A percentile compares a stretch with the other conserved stretches of the same genome.
phyloP scores from a whole-genome alignment of 2,888 invertebrate genomes.

The Ptilodon capucinus region DNA sequence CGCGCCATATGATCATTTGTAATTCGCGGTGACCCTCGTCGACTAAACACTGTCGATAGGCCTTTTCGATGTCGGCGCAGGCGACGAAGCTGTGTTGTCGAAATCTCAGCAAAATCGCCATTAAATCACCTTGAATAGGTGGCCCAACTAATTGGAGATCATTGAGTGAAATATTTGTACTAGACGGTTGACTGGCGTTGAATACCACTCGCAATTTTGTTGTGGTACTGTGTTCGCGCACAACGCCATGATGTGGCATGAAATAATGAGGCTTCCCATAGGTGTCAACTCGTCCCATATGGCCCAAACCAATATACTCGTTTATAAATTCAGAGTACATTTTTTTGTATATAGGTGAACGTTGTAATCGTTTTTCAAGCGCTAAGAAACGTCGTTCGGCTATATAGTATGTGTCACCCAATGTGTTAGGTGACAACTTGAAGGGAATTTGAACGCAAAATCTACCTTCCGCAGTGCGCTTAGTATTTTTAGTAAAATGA shows the following conservation, averaged over 20 bases:
- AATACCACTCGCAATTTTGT: slow-evolving; percentile 18
- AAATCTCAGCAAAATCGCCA: slow-evolving; percentile 19
- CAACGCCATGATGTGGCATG: slow-evolving; percentile 6
- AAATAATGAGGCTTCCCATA: slow-evolving; percentile 3
- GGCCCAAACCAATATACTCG: slow-evolving; percentile 3
- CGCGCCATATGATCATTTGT: slow-evolving; percentile 21
- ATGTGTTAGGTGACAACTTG: slow-evolving; percentile 1
- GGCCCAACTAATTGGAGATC: slow-evolving; percentile 19
- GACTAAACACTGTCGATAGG: slow-evolving; percentile 10
- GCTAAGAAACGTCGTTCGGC: slow-evolving; percentile 8
- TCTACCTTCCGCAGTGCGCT: slow-evolving; percentile 3
- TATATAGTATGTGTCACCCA: slow-evolving; percentile 3
- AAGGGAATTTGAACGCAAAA: slow-evolving; percentile 10
- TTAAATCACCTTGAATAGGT: slow-evolving; percentile 19
- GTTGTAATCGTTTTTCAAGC: slow-evolving; percentile 9
- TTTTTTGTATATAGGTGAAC: slow-evolving; percentile 1
- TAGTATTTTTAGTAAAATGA: slow-evolving; percentile 1
- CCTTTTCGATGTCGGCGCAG: slow-evolving; percentile 18
- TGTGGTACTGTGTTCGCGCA: slow-evolving; percentile 1
- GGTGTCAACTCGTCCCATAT: slow-evolving; percentile 1
- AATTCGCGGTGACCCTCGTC: slow-evolving; percentile 10
- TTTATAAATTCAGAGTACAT: slow-evolving; percentile 2
- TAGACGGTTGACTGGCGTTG: slow-evolving; percentile 15
- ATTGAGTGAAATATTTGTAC: slow-evolving; percentile 20
- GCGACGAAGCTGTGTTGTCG: slow-evolving; percentile 18